These are phyloP conservation scores for Simalia tracyae DNA, from an alignment of 2,797 vertebrate genomes.

Conservation along the genomic window DNA sequence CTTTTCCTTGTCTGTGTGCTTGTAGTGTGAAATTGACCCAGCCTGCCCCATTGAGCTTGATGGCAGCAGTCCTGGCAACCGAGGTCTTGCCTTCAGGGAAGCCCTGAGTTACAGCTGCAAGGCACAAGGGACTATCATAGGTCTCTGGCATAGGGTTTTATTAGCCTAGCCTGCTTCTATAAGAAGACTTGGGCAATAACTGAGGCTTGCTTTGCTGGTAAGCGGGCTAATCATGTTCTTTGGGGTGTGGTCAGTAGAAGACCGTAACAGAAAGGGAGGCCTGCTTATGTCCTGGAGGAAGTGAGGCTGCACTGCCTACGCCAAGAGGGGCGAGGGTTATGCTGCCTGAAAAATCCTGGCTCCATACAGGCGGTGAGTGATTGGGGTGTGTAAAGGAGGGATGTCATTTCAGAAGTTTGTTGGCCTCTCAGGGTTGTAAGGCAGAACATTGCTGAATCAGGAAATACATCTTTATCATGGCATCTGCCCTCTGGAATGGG, in stretches of 20 bases:
- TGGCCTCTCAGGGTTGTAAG: background rate
- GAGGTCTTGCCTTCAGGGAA: background rate
- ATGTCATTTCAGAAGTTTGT: background rate
- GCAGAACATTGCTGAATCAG: background rate
- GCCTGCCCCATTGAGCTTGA: too few relatives aligned
- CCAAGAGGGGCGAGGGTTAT: background rate
- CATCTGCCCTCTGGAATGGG: too few relatives aligned
- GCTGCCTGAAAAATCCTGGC: background rate
- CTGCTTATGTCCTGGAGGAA: too few relatives aligned
- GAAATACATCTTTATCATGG: background rate
- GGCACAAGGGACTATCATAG: too few relatives aligned
- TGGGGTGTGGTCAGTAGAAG: background rate
- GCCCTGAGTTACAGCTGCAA: background rate
- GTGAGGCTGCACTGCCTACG: background rate
- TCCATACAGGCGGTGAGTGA: background rate
- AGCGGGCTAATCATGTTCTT: background rate
- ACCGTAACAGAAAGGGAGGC: background rate
- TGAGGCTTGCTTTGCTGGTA: background rate
- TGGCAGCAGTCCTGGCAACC: too few relatives aligned
- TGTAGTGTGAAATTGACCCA: background rate
- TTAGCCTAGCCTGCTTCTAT: background rate
- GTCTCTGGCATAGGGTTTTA: too few relatives aligned
- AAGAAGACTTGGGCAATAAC: background rate
- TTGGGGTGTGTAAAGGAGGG: background rate
- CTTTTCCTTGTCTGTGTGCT: background rate